These are phyloP conservation scores for Morone saxatilis DNA, from an alignment of 2,113 vertebrate genomes.

Conservation along the genomic window DNA sequence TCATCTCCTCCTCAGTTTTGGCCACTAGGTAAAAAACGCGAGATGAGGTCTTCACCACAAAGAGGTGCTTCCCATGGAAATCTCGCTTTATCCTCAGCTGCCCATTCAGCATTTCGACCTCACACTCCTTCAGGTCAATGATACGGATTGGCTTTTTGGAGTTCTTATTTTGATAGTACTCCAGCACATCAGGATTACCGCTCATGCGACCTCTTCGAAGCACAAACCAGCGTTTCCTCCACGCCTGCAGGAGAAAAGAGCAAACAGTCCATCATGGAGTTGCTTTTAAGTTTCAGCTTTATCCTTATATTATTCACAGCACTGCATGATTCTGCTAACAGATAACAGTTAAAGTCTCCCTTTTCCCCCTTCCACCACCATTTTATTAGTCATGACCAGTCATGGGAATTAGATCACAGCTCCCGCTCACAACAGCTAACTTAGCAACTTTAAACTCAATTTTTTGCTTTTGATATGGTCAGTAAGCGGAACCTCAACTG, in stretches of 20 bases:
- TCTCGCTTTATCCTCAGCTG: slow-evolving; percentile 90
- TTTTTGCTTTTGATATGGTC: slow-evolving; percentile 71
- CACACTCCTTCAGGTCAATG: slow-evolving; percentile 94
- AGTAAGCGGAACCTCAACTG: slow-evolving; percentile 79
- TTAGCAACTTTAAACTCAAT: slow-evolving; percentile 39
- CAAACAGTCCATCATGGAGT: slow-evolving; percentile 7
- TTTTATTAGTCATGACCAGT: slow-evolving; percentile 47
- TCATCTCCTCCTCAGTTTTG: slow-evolving; percentile 97
- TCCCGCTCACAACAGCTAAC: slow-evolving; percentile 33
- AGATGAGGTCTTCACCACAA: slow-evolving; percentile 92
- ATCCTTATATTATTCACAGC: slow-evolving; percentile 10
- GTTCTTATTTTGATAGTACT: slow-evolving; percentile 94
- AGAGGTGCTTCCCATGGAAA: slow-evolving; percentile 93
- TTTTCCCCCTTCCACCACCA: background rate
- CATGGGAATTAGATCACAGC: slow-evolving; percentile 39
- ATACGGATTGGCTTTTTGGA: slow-evolving; percentile 93
- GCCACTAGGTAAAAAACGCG: slow-evolving; percentile 97
- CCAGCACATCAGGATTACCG: slow-evolving; percentile 94
- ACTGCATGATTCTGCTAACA: background rate
- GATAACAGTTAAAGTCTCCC: no score
- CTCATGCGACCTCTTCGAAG: slow-evolving; percentile 95
- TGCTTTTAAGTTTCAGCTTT: background rate
- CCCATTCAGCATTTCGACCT: slow-evolving; percentile 90
- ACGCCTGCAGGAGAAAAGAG: slow-evolving; percentile 85
- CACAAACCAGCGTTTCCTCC: slow-evolving; percentile 98